Evolutionary conservation across 2,113 vertebrate genomes (phyloP).

Genomic region (Petrocephalus zakoni): DNA sequence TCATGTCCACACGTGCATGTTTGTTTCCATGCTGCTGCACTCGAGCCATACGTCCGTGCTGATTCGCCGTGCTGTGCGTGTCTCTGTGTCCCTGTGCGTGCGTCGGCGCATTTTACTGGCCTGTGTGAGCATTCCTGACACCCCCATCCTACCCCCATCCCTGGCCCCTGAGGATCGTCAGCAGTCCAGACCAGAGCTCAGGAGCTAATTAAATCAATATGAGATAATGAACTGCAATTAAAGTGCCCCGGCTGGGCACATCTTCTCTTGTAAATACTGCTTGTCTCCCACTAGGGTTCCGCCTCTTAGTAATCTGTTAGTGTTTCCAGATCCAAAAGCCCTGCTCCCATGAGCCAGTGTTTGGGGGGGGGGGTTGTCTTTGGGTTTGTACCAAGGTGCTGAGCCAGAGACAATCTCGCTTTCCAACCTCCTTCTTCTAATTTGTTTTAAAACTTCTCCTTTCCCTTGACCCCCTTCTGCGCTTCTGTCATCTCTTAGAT

Average conservation of each 20-base stretch:
- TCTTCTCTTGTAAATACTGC: conserved; percentile 87
- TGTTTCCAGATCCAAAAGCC: conserved; percentile 87
- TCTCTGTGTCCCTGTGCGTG: background rate
- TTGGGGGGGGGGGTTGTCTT: conserved; percentile 79
- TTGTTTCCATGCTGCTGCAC: background rate
- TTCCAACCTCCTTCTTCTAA: background rate
- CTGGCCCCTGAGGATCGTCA: conserved; percentile 73
- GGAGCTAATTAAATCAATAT: conserved; percentile 98
- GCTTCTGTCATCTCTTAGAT: background rate
- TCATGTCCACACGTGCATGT: background rate
- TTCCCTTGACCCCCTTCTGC: conserved; percentile 10
- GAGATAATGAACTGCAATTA: conserved; percentile 99
- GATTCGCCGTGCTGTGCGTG: conserved; percentile 22
- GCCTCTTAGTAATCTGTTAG: conserved; percentile 95
- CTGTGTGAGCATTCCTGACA: background rate
- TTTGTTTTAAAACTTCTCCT: conserved; percentile 65
- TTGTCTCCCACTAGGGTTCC: conserved; percentile 78
- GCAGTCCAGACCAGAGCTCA: conserved; percentile 80
- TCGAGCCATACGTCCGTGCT: background rate
- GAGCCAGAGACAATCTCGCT: background rate
- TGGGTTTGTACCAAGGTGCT: conserved; percentile 76
- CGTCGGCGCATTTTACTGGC: conserved; percentile 25
- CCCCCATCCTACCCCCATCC: background rate
- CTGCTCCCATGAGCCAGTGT: conserved; percentile 87
- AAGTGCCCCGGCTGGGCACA: conserved; percentile 80